These are phyloP conservation scores for Megaceryle alcyon DNA, from an alignment of 2,797 vertebrate species.

Conservation along the genomic window DNA sequence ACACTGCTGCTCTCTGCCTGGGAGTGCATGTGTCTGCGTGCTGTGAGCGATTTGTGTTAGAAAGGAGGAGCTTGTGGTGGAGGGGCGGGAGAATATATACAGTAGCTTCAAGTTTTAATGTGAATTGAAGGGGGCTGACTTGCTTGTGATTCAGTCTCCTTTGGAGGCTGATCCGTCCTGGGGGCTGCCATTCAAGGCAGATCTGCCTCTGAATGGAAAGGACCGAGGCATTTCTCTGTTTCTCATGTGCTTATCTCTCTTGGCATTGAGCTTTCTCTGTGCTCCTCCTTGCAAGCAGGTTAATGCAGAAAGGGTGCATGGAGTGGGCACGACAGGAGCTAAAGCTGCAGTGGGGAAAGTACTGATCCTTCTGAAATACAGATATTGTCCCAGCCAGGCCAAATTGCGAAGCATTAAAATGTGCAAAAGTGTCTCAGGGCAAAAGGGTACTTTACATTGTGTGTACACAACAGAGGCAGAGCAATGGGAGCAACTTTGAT, in stretches of 20 bases:
- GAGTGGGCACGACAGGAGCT: background rate
- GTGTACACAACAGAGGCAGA: background rate
- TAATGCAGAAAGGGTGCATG: background rate
- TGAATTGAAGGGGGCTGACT: background rate
- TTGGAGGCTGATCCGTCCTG: background rate
- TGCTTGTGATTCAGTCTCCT: conserved; percentile 8
- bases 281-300: background rate
- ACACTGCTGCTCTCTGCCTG: background rate
- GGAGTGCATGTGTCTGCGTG: background rate
- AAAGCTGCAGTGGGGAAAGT: background rate
- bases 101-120: background rate
- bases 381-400: background rate
- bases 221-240: background rate
- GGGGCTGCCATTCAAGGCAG: conserved; percentile 37
- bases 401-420: background rate
- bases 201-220: conserved; percentile 54
- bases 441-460: background rate
- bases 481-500: background rate
- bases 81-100: background rate
- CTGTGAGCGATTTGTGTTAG: conserved; percentile 13
- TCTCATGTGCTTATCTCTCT: background rate
- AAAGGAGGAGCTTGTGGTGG: conserved; percentile 26
- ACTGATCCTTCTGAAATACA: background rate
- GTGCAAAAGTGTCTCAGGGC: background rate
- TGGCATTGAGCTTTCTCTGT: conserved; percentile 11